Evolutionary conservation across 1,140 invertebrate species (phyloP).

Genomic region (Heterodera carotae): DNA sequence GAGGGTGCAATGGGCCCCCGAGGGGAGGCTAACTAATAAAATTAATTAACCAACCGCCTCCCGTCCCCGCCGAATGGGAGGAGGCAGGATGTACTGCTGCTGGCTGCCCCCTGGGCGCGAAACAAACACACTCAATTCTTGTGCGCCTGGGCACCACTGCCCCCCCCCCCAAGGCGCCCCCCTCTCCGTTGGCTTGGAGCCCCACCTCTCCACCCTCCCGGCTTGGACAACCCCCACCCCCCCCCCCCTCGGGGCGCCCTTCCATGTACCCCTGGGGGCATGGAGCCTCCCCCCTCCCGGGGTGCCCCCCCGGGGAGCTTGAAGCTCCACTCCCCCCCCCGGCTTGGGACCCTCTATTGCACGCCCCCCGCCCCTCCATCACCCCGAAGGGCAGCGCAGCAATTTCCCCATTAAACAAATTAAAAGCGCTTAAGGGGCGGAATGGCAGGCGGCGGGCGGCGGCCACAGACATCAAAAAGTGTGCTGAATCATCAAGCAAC

Average conservation of each 20-base stretch:
- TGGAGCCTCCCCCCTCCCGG: too few species aligned
- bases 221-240: too few species aligned
- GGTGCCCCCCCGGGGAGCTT: too few species aligned
- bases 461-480: too few species aligned
- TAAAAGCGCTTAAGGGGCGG: slow-evolving; percentile 26
- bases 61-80: not conserved
- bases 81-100: not conserved
- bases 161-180: not conserved
- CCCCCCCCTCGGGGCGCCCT: not conserved
- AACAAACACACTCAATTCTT: slow-evolving; percentile 17
- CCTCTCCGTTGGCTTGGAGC: too few species aligned
- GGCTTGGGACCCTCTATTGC: too few species aligned
- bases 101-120: slow-evolving; percentile 29
- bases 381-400: not conserved
- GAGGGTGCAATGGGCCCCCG: not conserved
- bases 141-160: not conserved
- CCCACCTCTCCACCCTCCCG: too few species aligned
- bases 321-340: too few species aligned
- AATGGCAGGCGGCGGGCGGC: too few species aligned
- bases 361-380: not conserved
- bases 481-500: too few species aligned
- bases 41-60: slow-evolving; percentile 30
- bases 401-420: slow-evolving; percentile 30
- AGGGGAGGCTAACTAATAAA: slow-evolving; percentile 28
- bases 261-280: not conserved